phyloP scores from a whole-genome alignment of 2,797 vertebrate species.

The Cossypha heuglini region DNA sequence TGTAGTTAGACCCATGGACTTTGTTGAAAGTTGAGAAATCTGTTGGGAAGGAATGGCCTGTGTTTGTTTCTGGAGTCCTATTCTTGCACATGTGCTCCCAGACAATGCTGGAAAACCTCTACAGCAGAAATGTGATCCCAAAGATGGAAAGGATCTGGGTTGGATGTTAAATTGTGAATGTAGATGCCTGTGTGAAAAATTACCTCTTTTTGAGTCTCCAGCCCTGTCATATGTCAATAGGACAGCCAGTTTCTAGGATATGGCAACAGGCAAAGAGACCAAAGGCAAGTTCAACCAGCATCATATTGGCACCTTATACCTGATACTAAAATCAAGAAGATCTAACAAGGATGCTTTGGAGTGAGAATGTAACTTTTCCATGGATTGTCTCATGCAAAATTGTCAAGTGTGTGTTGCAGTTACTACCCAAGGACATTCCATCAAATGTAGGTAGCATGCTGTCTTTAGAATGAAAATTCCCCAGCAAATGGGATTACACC shows the following conservation, averaged over 20 bases:
- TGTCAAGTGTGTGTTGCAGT: neutral
- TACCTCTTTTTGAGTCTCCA: neutral
- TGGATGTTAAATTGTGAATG: neutral
- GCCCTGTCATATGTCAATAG: fast-evolving
- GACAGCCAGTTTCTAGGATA: neutral
- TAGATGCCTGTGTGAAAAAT: neutral
- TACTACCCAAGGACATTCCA: fast-evolving
- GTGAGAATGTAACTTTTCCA: neutral
- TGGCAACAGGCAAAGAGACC: neutral
- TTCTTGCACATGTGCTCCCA: fast-evolving
- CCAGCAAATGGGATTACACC: fast-evolving
- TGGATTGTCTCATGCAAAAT: neutral
- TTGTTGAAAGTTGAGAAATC: neutral
- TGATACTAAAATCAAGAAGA: neutral
- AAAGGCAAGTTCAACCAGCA: neutral
- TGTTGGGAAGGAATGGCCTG: fast-evolving
- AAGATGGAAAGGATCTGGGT: neutral
- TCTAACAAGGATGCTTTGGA: neutral
- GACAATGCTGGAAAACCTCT: neutral
- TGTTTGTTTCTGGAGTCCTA: neutral
- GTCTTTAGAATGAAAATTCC: neutral
- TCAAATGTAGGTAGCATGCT: fast-evolving
- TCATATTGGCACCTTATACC: fast-evolving
- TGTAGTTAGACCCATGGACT: neutral
- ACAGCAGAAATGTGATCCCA: neutral